Percentiles rank a stretch among this genome's conserved stretches.
Evolutionary conservation across 2,888 invertebrate species (phyloP).

Genomic region (Ecliptopera silaceata): DNA sequence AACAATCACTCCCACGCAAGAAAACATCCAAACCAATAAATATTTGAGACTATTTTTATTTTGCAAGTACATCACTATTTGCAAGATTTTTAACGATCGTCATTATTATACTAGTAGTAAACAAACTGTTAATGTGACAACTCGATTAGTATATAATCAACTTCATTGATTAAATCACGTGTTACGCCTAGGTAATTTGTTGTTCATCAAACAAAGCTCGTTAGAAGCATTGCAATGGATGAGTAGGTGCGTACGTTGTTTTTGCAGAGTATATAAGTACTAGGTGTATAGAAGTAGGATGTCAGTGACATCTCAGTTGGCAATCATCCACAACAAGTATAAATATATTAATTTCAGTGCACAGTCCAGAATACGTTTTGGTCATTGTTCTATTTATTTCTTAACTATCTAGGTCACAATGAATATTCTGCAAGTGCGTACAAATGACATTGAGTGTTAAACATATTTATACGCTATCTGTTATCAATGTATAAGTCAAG

Average conservation of each 20-base stretch:
- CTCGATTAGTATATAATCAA: constrained; percentile 20
- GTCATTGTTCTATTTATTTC: constrained; percentile 64
- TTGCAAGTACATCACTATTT: constrained; percentile 16
- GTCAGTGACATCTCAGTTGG: constrained; percentile 75
- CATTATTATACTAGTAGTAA: constrained; percentile 22
- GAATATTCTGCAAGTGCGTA: constrained; percentile 36
- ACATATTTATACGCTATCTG: no score
- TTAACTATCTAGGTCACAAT: constrained; percentile 52
- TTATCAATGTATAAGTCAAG: no score
- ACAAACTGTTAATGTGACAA: constrained; percentile 28
- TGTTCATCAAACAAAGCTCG: constrained; percentile 18
- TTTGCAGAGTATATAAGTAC: constrained; percentile 45
- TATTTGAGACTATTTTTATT: constrained; percentile 17
- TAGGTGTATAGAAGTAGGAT: constrained; percentile 43
- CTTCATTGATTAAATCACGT: constrained; percentile 25
- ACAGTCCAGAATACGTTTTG: constrained; percentile 71
- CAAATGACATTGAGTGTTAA: constrained; percentile 1
- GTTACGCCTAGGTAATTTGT: constrained; percentile 1
- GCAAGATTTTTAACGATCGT: constrained; percentile 13
- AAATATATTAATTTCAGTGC: constrained; percentile 75
- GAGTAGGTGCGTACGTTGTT: constrained; percentile 44
- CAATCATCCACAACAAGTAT: constrained; percentile 73
- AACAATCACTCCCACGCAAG: constrained; percentile 26
- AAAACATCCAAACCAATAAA: constrained; percentile 22
- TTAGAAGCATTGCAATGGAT: constrained; percentile 31